These are phyloP conservation scores for Pluvianellus socialis DNA, from an alignment of 2,113 vertebrate genomes.

Conservation along the genomic window DNA sequence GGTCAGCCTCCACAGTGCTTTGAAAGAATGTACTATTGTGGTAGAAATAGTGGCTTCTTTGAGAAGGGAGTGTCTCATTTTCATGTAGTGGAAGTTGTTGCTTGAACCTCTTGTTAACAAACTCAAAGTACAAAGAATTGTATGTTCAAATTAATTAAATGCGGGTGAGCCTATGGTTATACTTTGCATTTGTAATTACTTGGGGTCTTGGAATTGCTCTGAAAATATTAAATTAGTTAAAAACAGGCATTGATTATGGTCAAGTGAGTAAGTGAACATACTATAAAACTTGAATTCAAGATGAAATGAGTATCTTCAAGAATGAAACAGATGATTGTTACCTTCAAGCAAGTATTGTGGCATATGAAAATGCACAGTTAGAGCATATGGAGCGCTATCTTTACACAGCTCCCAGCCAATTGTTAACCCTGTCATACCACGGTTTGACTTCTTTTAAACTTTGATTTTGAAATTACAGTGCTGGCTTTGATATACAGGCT, in stretches of 20 bases:
- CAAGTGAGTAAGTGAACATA: not conserved
- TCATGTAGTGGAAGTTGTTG: not conserved
- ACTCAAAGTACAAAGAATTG: not conserved
- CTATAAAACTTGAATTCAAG: not conserved
- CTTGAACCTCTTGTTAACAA: not conserved
- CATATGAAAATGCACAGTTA: not conserved
- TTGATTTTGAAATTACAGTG: not conserved
- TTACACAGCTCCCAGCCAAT: not conserved
- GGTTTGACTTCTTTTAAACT: not conserved
- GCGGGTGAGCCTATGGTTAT: not conserved
- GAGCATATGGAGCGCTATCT: not conserved
- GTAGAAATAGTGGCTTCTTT: conserved; percentile 23
- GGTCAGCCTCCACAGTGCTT: not conserved
- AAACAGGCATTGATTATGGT: not conserved
- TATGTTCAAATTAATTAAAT: not conserved
- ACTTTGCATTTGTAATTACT: not conserved
- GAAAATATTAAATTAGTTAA: not conserved
- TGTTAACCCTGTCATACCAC: not conserved
- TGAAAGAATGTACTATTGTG: not conserved
- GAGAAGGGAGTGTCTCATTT: not conserved
- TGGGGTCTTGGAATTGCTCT: not conserved
- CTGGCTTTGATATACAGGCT: not conserved
- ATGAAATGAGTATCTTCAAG: not conserved
- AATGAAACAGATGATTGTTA: not conserved
- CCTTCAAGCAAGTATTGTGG: not conserved